Evolutionary conservation across 2,113 vertebrate species (phyloP), one percentile per base, ranked within the genome.

Genomic region (Spermophilus dauricus): DNA sequence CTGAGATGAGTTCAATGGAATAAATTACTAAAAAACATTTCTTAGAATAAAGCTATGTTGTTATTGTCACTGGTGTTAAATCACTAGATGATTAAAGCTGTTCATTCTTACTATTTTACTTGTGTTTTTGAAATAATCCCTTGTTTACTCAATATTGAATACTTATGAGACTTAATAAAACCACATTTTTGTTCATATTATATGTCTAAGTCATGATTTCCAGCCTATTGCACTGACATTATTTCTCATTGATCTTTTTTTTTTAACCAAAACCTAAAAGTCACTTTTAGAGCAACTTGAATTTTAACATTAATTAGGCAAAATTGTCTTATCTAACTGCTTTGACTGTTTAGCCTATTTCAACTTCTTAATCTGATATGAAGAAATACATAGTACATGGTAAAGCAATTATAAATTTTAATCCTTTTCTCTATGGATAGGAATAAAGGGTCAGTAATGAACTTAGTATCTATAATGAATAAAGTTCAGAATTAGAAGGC

Each of bases 271-370:
- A 11, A 20, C 34, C 32, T 92, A 86, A 92, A 86, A 81, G 72
- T 69, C 4, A 80, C 45, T 87, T 26, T 39, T 67, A 45, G 3
- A 83, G 14, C 2, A 86, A 37, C 24, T 92, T 94, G 5, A 32
- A 86, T 89, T 94, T 92, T 84, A 81, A 86, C 16, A 58, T 89
- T 75, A 93, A 92, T 87, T 77, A 76, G 83, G 18, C 11, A 91
- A 48, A 95, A 72, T 73, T 37, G 32, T 73, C 53, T 92, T 89
- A 51, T 84, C 72, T 73, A 85, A 2, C 6, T 69, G 56, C 9
- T 61, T 37, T 84, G 39, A 3, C 2, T 88, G 8, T 70, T 22
- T 93, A 16, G 4, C n/a, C 9, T 81, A 73, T 73, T 67, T 70
- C 14, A 63, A 13, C 1, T 51, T 70, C 8, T 89, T 82, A 80